Evolutionary conservation across 1,140 invertebrate genomes (phyloP).

Genomic region (Lucilia sericata): DNA sequence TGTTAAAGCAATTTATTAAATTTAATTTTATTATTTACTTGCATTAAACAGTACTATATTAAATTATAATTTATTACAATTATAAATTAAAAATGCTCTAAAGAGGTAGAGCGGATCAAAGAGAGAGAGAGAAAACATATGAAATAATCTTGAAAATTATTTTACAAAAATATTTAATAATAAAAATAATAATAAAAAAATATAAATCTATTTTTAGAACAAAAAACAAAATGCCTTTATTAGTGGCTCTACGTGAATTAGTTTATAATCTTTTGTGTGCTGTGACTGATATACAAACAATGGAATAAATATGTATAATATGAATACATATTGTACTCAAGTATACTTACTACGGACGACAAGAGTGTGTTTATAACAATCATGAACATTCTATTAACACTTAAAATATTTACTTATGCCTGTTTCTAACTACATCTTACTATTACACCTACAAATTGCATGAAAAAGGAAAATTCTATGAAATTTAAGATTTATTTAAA

Average conservation of each 20-base stretch:
- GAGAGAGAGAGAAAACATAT: neutral
- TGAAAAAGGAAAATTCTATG: too few species aligned
- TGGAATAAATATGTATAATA: neutral
- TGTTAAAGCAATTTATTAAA: too few species aligned
- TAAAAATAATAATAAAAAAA: neutral
- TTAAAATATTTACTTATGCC: neutral
- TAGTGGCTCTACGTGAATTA: slow-evolving; percentile 24
- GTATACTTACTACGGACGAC: too few species aligned
- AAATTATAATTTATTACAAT: too few species aligned
- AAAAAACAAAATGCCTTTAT: slow-evolving; percentile 20
- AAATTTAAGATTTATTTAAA: too few species aligned
- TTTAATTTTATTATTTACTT: too few species aligned
- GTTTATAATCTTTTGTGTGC: slow-evolving; percentile 33
- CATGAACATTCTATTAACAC: slow-evolving; percentile 10
- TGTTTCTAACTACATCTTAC: too few species aligned
- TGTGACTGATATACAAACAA: slow-evolving; percentile 26
- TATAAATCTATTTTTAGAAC: slow-evolving; percentile 30
- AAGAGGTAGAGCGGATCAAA: neutral
- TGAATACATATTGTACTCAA: too few species aligned
- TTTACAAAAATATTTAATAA: neutral
- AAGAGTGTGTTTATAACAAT: neutral
- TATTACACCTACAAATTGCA: too few species aligned
- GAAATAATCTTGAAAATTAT: neutral
- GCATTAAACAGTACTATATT: too few species aligned
- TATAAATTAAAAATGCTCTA: too few species aligned